phyloP scores from a whole-genome alignment of 2,888 invertebrate species.

The Nysson spinosus region DNA sequence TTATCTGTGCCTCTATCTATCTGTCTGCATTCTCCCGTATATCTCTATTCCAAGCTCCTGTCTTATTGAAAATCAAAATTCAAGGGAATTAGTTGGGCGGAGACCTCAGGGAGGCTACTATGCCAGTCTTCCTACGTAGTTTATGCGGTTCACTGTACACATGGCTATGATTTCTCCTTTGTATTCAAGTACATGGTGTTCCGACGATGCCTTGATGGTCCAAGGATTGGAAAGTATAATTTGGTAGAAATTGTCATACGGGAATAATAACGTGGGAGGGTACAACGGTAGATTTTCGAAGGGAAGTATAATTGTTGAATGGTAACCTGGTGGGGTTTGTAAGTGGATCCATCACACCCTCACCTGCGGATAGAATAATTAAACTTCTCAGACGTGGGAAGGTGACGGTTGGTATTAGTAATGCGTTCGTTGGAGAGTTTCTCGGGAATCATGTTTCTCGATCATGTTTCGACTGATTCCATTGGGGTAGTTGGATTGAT shows the following conservation, averaged over 20 bases:
- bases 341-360: constrained; percentile 59
- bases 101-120: constrained; percentile 5
- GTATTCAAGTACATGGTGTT: neutral
- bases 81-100: constrained; percentile 68
- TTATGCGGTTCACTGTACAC: too few relatives aligned
- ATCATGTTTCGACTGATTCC: constrained; percentile 6
- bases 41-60: constrained; percentile 19
- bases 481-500: too few relatives aligned
- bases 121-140: neutral
- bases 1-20: constrained; percentile 9
- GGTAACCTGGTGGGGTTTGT: constrained; percentile 55
- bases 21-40: neutral
- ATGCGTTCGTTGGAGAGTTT: constrained; percentile 12
- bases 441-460: constrained; percentile 18
- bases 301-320: constrained; percentile 53
- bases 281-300: constrained; percentile 1
- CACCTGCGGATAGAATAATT: constrained; percentile 57
- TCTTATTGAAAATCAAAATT: constrained; percentile 77
- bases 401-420: constrained; percentile 11
- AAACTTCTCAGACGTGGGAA: constrained; percentile 64
- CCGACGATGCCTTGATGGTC: too few relatives aligned
- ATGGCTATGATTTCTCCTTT: neutral
- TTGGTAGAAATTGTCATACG: too few relatives aligned
- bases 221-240: too few relatives aligned
- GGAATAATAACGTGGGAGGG: neutral